A percentile compares a stretch with the other conserved stretches of the same genome.
Evolutionary conservation across 2,888 invertebrate genomes (phyloP).

Genomic region (Cephus spinipes): DNA sequence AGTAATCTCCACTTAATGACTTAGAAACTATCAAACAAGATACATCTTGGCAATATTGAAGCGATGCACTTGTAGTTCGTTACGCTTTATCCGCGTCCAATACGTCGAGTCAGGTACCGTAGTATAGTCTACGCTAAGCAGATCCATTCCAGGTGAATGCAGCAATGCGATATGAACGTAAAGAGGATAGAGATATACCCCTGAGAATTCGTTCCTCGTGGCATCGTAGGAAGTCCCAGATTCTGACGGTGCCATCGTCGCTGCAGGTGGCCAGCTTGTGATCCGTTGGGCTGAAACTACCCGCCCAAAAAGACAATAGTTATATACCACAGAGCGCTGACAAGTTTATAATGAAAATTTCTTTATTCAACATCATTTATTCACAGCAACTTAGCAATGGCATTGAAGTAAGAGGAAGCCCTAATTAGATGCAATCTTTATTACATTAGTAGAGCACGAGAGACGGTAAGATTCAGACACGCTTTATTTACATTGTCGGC

Average conservation of each 20-base stretch:
- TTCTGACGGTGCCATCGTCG: constrained; percentile 97
- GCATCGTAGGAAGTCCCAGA: constrained; percentile 98
- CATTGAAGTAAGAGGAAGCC: background rate
- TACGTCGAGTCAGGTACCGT: background rate
- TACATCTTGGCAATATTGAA: background rate
- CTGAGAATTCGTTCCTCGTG: constrained; percentile 94
- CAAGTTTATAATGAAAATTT: constrained; percentile 56
- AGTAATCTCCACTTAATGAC: background rate
- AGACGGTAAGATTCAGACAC: background rate
- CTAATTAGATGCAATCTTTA: background rate
- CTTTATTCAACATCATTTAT: constrained; percentile 45
- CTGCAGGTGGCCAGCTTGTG: constrained; percentile 99
- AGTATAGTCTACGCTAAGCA: background rate
- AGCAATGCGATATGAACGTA: background rate
- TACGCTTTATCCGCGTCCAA: background rate
- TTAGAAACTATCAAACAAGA: background rate
- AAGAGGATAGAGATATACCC: constrained; percentile 67
- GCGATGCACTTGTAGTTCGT: background rate
- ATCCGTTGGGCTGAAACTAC: constrained; percentile 98
- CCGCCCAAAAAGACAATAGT: constrained; percentile 55
- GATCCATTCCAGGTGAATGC: background rate
- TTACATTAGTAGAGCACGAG: background rate
- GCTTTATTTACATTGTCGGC: background rate
- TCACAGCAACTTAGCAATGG: background rate
- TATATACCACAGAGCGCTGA: constrained; percentile 43